Conservation (phyloP, 2,113 vertebrate genomes). For the Tragelaphus buxtoni region DNA sequence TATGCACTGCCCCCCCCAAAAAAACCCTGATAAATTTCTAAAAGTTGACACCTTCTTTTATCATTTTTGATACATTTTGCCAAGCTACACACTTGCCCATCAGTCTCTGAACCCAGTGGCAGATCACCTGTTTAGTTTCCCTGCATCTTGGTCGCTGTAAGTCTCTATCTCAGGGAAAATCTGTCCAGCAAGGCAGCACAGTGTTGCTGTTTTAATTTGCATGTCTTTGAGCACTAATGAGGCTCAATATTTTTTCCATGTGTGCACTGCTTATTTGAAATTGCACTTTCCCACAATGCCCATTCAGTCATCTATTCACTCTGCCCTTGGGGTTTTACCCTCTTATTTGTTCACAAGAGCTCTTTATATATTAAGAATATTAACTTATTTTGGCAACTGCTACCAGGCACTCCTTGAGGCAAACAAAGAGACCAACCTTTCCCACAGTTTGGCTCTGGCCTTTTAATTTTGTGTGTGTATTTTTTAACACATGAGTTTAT, state of each 20-base stretch:
- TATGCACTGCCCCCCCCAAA: rapidly evolving
- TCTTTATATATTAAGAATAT: background rate
- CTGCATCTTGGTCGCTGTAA: background rate
- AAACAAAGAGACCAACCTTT: background rate
- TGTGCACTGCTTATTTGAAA: background rate
- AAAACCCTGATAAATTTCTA: background rate
- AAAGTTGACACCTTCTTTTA: background rate
- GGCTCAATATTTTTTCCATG: background rate
- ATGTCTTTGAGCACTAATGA: background rate
- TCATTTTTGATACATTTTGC: background rate
- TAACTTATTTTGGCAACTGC: background rate
- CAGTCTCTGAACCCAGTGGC: background rate
- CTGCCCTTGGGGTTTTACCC: background rate
- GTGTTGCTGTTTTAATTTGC: background rate
- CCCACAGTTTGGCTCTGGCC: background rate
- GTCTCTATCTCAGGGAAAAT: background rate
- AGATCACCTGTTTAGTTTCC: background rate
- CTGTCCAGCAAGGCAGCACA: background rate
- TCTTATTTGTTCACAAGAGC: background rate
- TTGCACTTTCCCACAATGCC: background rate
- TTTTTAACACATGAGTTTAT: background rate
- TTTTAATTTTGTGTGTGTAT: background rate
- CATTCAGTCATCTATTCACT: background rate
- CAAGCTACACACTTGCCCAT: background rate
- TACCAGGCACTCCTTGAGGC: background rate